Evolutionary conservation across 2,113 vertebrate genomes (phyloP), one percentile per base, ranked within the genome.

Genomic region (Chamaea fasciata): DNA sequence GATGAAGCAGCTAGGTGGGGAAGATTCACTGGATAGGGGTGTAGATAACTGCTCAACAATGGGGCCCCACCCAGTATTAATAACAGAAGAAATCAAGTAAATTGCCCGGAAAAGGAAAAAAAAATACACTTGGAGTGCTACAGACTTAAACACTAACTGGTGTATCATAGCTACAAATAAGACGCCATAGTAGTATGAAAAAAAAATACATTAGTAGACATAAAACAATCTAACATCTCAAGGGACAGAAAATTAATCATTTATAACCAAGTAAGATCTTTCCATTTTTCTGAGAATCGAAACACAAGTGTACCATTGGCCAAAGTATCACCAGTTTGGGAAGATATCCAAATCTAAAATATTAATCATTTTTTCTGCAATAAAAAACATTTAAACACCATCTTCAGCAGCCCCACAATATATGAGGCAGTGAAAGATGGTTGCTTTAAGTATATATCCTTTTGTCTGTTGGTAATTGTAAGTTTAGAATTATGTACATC

Each of bases 341-440:
- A 96, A 82, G n/a, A 69, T 64, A 33, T 79, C 87, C 91, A 95
- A 39, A 90, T 59, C 37, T 41, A 22, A 76, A 87, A 49, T 62
- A 92, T 69, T 84, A 92, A 85, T 96, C 6, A 90, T 93, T 92
- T 91, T 91, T 92, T 10, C 47, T 96, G 47, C 62, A 77, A 65
- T 80, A 68, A 89, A 88, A 94, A 85, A 20, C 15, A 68, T 70
- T 91, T 78, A 35, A 94, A 91, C 62, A 31, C 20, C 13, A 65
- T 90, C 73, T 94, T 91, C 70, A 80, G 41, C 93, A 94, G 65
- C 33, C 12, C 8, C 37, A 86, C 30, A 87, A 87, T 92, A 92
- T 89, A 94, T 20, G 41, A 96, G 31, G 55, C 56, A 92, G 35
- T 96, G 93, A 96, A 92, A 94, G 91, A 83, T 15, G 20, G 42